These are phyloP conservation scores for Falcunculus frontatus DNA, from an alignment of 2,113 vertebrate species.

Conservation along the genomic window DNA sequence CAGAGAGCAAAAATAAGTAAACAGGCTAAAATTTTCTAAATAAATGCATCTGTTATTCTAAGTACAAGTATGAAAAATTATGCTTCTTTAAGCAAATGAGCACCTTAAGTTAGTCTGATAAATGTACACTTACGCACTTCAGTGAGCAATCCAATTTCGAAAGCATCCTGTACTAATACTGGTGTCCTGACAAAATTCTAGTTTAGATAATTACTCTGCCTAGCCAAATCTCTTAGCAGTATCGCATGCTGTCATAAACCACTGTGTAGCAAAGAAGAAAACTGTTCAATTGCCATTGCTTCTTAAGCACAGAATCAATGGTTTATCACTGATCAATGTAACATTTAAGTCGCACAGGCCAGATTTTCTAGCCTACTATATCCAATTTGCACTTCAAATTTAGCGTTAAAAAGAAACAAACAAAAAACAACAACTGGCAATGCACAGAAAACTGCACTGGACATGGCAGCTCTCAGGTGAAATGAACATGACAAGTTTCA, in stretches of 20 bases:
- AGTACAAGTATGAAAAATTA: slow-evolving; percentile 16
- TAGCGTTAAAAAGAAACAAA: not conserved
- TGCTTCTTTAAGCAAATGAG: slow-evolving; percentile 29
- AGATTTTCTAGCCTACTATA: not conserved
- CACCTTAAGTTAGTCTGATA: slow-evolving; percentile 14
- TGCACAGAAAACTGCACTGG: not conserved
- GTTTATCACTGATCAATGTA: not conserved
- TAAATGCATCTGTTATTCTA: not conserved
- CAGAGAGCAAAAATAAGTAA: not conserved
- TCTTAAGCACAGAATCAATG: not conserved
- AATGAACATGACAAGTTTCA: not conserved
- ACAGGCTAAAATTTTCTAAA: not conserved
- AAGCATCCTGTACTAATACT: not conserved
- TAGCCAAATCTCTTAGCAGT: not conserved
- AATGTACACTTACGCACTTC: slow-evolving; percentile 12
- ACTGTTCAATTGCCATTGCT: not conserved
- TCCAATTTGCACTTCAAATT: not conserved
- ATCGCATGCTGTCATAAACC: not conserved
- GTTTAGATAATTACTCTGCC: slow-evolving; percentile 22
- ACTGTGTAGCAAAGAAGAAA: not conserved
- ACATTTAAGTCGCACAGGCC: not conserved
- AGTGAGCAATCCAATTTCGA: slow-evolving; percentile 40
- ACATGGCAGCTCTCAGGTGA: not conserved
- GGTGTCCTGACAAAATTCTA: slow-evolving; percentile 11
- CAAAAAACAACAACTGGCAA: not conserved